Base-by-base conservation (phyloP, 2,797 vertebrate genomes). In the Botia kubotai region DNA sequence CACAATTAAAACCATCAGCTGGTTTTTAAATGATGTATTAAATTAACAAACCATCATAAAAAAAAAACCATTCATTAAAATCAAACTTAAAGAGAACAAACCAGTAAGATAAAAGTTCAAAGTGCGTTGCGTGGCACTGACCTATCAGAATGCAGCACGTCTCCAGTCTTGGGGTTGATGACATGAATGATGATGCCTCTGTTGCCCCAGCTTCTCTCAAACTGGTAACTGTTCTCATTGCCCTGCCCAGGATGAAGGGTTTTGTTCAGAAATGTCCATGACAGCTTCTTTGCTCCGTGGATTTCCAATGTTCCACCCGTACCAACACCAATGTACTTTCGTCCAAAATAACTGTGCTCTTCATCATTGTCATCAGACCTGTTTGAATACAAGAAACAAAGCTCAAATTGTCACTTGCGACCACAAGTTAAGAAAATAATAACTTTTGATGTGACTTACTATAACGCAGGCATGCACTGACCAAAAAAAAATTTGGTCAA, bases 201-300 rank as follows among this genome's bases (percentile, higher is more conserved):
- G 88, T 96, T 96, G 0, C 98, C 98, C 98, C 97, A 99, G 91
- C 97, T 95, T 78, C 94, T 95, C 85, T 97, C 94, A 1, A 97
- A 97, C 83, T 91, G 92, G 76, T 98, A 98, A 80, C 93, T 96
- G 46, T 95, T 95, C 73, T 98, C 94, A 73, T 93, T 91, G 91
- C 94, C 93, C 87, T 95, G 95, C 11, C 94, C 97, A 0, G 97
- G 95, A 29, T 91, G 93, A 0, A 99, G 92, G 0, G 97, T 98
- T 88, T 94, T 95, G 92, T 94, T 96, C 52, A 99, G 92, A 84
- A 99, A 97, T 0, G 97, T 98, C 98, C 98, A 99, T 0, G 98
- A 95, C 65, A 98, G 90, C 81, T 98, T 99, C 46, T 90, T 95
- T 78, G 91, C 81, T 0, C 97, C 97, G 0, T 99, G 97, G 86